Evolutionary conservation across 2,113 vertebrate genomes (phyloP).

Genomic region (Buteo buteo): DNA sequence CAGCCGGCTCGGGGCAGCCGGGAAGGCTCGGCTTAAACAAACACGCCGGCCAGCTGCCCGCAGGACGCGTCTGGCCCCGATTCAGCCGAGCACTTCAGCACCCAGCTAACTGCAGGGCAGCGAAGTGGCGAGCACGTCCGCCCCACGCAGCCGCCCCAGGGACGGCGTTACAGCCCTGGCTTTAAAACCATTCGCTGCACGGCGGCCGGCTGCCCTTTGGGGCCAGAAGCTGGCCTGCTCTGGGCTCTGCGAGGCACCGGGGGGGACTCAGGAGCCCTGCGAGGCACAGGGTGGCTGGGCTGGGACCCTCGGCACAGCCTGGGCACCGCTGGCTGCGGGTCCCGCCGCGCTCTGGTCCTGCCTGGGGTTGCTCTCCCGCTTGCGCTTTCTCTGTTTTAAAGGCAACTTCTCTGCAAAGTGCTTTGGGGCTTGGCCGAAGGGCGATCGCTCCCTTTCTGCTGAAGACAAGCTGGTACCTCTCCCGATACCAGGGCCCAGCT

Average conservation of each 20-base stretch:
- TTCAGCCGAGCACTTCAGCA: not conserved
- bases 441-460: not conserved
- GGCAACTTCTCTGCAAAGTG: not conserved
- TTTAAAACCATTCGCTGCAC: not conserved
- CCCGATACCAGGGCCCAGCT: not conserved
- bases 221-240: not conserved
- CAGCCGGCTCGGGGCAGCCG: not conserved
- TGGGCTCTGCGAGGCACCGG: not conserved
- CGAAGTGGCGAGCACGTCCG: accelerated
- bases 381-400: not conserved
- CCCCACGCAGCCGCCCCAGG: accelerated
- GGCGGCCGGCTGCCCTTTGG: accelerated
- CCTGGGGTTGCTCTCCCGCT: not conserved
- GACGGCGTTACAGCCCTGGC: not conserved
- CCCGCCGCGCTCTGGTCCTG: accelerated
- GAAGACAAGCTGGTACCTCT: not conserved
- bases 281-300: not conserved
- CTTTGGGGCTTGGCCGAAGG: not conserved
- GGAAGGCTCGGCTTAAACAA: not conserved
- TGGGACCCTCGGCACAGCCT: not conserved
- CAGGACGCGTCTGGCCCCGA: not conserved
- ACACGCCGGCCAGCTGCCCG: accelerated
- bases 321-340: accelerated
- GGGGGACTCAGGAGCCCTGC: not conserved
- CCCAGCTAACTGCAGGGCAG: not conserved